Base-by-base conservation (phyloP, 64 coral and sea anemone species). In the Porites australiensis region DNA sequence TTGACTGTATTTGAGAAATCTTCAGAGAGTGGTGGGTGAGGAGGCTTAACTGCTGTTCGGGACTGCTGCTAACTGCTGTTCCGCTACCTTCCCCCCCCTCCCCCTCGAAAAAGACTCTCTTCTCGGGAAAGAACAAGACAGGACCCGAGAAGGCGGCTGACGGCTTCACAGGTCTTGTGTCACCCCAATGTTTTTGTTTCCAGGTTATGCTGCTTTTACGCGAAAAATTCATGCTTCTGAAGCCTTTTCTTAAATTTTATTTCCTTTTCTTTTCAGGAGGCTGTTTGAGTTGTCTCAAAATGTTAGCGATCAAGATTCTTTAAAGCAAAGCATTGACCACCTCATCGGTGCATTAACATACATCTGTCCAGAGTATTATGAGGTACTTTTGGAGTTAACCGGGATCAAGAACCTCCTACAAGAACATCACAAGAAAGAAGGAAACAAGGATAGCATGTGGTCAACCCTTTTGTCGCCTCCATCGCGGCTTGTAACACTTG, bases 321-420 rank as follows among this genome's bases (percentile, higher is more conserved):
- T 99, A 15, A 99, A 99, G 64, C 92, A 91, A 75, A 95, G 91
- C 50, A 70, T 99, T 37, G 94, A 99, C 54, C 75, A 99, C 51
- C 82, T 99, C 13, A 87, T 99, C 3, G 90, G 94, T 45, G 79
- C 98, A 8, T 14, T 94, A 1, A 94, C 88, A 22, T 92, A 94
- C 54, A 78, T 92, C 23, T 79, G 78, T 66, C 76, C 85, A 49
- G 51, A 74, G 10, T 93, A 92, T 52, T 99, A 91, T 64, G 82
- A 88, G 18, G 64, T 79, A 13, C 92, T 99, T 49, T 64, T 99
- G 13, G 90, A 93, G 45, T 49, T 88, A 15, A 94, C 88, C 72
- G 94, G 83, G 46, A 84, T 88, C 50, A 75, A 77, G 52, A 44
- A 74, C 23, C 66, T 92, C 2, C 50, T 94, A 37, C n/a, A 82